Evolutionary conservation across 2,797 vertebrate genomes (phyloP).

Genomic region (Toxotes lorentzi): DNA sequence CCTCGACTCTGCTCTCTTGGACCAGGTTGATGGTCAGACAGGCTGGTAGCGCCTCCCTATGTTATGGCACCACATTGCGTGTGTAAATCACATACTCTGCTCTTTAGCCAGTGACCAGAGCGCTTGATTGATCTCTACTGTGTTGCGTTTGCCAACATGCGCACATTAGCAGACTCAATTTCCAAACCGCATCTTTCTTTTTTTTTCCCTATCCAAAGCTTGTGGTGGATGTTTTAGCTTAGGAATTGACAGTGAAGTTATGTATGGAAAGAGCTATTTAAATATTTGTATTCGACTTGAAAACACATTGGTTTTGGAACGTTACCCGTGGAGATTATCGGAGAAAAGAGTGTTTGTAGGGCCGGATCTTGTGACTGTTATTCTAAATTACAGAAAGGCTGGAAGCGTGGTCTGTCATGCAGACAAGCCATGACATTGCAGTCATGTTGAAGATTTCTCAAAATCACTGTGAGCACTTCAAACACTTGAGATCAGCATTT

Average conservation of each 20-base stretch:
- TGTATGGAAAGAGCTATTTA: slow-evolving; percentile 78
- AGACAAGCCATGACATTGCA: slow-evolving; percentile 59
- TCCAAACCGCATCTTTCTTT: slow-evolving; percentile 69
- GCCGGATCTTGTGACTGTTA: slow-evolving; percentile 64
- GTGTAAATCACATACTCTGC: slow-evolving; percentile 56
- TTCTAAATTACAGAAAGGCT: slow-evolving; percentile 66
- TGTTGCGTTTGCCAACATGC: slow-evolving; percentile 71
- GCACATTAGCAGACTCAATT: slow-evolving; percentile 77
- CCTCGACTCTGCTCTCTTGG: slow-evolving; percentile 49
- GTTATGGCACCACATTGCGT: slow-evolving; percentile 38
- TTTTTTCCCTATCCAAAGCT: slow-evolving; percentile 42
- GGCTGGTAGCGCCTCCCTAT: slow-evolving; percentile 35
- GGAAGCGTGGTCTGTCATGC: slow-evolving; percentile 51
- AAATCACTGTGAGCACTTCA: slow-evolving; percentile 42
- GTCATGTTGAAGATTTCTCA: slow-evolving; percentile 54
- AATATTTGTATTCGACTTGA: slow-evolving; percentile 80
- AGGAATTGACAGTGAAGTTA: slow-evolving; percentile 71
- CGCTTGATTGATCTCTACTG: slow-evolving; percentile 70
- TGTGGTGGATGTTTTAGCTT: slow-evolving; percentile 76
- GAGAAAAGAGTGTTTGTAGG: slow-evolving; percentile 72
- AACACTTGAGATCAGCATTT: slow-evolving; percentile 39
- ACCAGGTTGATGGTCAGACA: slow-evolving; percentile 51
- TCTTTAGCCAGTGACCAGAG: slow-evolving; percentile 53
- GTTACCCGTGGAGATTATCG: slow-evolving; percentile 67
- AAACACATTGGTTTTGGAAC: slow-evolving; percentile 80